These are phyloP conservation scores for Epinotia brunnichana DNA, from an alignment of 2,888 invertebrate genomes.

Conservation along the genomic window DNA sequence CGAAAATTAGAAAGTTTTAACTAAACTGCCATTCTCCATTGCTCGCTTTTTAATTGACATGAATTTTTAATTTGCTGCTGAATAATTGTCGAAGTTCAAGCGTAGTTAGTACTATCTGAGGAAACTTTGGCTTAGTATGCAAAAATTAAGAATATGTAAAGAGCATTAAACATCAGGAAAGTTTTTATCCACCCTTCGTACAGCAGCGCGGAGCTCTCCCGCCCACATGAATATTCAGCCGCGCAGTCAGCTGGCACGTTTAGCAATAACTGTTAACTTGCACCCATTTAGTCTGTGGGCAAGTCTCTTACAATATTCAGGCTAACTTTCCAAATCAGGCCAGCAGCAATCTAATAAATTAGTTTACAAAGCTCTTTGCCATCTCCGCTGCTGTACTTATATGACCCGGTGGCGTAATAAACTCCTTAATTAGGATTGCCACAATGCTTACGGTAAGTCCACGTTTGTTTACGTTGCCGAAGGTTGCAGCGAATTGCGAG, in stretches of 20 bases:
- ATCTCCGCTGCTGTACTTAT: constrained; percentile 14
- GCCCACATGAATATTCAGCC: constrained; percentile 76
- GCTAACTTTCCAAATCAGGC: constrained; percentile 40
- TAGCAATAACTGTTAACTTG: constrained; percentile 78
- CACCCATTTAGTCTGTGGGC: constrained; percentile 58
- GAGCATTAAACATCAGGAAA: constrained; percentile 42
- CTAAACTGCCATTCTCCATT: background rate
- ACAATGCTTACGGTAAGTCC: constrained; percentile 64
- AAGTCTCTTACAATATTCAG: constrained; percentile 39
- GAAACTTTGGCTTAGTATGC: constrained; percentile 40
- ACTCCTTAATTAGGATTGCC: constrained; percentile 48
- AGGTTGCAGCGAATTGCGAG: constrained; percentile 83
- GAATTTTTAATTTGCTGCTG: constrained; percentile 27
- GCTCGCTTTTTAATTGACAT: constrained; percentile 16
- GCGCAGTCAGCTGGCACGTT: constrained; percentile 61
- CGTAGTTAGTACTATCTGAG: constrained; percentile 33
- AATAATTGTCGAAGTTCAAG: constrained; percentile 37
- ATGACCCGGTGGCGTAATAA: constrained; percentile 34
- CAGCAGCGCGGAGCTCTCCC: constrained; percentile 48
- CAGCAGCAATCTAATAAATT: constrained; percentile 35
- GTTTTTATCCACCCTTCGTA: constrained; percentile 39
- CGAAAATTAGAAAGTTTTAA: background rate
- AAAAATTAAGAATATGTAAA: constrained; percentile 44
- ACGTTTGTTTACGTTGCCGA: constrained; percentile 81
- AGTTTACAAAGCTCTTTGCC: constrained; percentile 37